A percentile compares a stretch with the other conserved stretches of the same genome.
phyloP scores from a whole-genome alignment of 1,140 invertebrate genomes.

The Druon quercuslanigerum region DNA sequence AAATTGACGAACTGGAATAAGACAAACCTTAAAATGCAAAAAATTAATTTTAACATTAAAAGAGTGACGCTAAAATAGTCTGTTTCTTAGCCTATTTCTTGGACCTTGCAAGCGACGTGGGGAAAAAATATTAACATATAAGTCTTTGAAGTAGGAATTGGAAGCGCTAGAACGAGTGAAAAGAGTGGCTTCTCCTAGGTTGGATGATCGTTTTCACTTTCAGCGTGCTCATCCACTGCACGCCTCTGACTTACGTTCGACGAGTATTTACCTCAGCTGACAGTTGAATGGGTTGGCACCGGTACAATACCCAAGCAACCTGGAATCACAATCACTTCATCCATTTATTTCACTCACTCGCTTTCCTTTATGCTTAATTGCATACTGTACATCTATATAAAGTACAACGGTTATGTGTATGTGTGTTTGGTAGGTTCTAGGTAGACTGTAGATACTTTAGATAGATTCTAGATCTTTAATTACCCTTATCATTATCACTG shows the following conservation, averaged over 20 bases:
- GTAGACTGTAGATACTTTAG: too few relatives aligned
- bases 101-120: too few relatives aligned
- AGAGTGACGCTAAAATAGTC: too few relatives aligned
- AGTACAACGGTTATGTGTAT: conserved; percentile 23
- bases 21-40: too few relatives aligned
- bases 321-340: conserved; percentile 37
- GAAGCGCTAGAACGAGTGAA: conserved; percentile 22
- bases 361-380: conserved; percentile 48
- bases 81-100: too few relatives aligned
- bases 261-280: background rate
- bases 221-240: conserved; percentile 23
- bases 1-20: too few relatives aligned
- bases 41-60: too few relatives aligned
- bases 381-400: conserved; percentile 35
- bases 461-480: background rate
- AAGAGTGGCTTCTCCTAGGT: conserved; percentile 14
- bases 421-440: too few relatives aligned
- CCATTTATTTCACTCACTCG: conserved; percentile 39
- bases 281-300: conserved; percentile 24
- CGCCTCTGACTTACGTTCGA: conserved; percentile 9
- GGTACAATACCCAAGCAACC: background rate
- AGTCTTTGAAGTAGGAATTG: background rate
- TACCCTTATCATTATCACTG: conserved; percentile 10
- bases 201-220: conserved; percentile 25
- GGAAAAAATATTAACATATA: too few relatives aligned